Conservation (phyloP, 2,797 vertebrate species). For the Oreochromis mossambicus region DNA sequence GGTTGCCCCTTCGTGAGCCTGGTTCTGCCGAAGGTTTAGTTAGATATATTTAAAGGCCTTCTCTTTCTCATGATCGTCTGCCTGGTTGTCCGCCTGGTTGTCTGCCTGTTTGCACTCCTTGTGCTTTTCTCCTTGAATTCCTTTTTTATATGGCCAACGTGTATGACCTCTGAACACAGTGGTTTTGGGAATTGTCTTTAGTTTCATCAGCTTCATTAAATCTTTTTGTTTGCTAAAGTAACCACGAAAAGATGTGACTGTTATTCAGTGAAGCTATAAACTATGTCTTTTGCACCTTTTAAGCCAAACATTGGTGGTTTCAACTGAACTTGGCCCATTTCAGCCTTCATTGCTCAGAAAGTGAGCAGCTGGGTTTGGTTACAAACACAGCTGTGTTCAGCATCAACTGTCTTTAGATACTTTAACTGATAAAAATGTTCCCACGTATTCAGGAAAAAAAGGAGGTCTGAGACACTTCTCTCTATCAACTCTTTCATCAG, state of each 20-base stretch:
- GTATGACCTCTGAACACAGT: neutral
- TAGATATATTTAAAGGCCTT: neutral
- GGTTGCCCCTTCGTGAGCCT: neutral
- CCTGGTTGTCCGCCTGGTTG: neutral
- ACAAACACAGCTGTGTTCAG: slow-evolving; percentile 18
- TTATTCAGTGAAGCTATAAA: neutral
- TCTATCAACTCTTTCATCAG: neutral
- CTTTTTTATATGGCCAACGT: neutral
- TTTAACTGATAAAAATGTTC: neutral
- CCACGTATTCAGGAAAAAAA: neutral
- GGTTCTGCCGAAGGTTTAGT: neutral
- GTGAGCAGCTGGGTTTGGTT: slow-evolving; percentile 19
- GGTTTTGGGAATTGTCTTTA: neutral
- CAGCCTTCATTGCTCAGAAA: slow-evolving; percentile 6
- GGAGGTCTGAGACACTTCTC: neutral
- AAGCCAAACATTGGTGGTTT: neutral
- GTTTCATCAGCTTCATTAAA: neutral
- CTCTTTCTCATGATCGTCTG: neutral
- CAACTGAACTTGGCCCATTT: neutral
- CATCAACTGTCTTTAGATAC: slow-evolving; percentile 8
- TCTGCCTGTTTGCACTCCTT: rapidly evolving
- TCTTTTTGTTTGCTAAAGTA: neutral
- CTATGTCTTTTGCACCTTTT: neutral
- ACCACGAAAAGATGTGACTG: neutral
- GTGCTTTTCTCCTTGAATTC: neutral